A percentile compares a stretch with the other conserved stretches of the same genome.
These are phyloP conservation scores for Zootermopsis nevadensis DNA, from an alignment of 2,888 invertebrate genomes.

Conservation along the genomic window DNA sequence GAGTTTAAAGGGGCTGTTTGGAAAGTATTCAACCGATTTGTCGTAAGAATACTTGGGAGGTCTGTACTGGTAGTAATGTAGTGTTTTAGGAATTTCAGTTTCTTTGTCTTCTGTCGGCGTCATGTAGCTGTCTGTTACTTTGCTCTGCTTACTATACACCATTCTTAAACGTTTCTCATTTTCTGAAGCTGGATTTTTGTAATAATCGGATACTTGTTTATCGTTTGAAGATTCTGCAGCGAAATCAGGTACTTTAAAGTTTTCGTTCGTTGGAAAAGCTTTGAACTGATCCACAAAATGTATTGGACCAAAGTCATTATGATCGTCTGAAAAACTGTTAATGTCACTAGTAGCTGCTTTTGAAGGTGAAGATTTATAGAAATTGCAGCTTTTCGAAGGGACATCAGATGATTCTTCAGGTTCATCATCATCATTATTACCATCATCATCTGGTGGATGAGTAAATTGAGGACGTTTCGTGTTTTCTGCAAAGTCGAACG, in stretches of 20 bases:
- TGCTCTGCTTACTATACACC: neutral
- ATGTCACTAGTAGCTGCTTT: neutral
- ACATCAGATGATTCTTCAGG: neutral
- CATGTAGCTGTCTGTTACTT: constrained; percentile 2
- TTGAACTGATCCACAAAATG: constrained; percentile 36
- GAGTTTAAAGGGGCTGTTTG: neutral
- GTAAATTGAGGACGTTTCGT: neutral
- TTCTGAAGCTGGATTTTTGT: neutral
- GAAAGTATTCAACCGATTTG: constrained; percentile 11
- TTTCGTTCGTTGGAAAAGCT: neutral
- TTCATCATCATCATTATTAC: neutral
- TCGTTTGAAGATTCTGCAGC: neutral
- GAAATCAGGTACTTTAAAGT: constrained; percentile 5
- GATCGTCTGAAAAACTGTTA: neutral
- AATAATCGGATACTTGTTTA: neutral
- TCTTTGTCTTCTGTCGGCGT: neutral
- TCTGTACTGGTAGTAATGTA: constrained; percentile 21
- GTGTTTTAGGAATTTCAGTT: constrained; percentile 10
- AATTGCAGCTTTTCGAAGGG: neutral
- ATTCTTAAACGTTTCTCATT: constrained; percentile 11
- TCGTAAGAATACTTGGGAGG: constrained; percentile 9
- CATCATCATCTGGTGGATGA: neutral
- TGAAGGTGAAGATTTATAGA: neutral
- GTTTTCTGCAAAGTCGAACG: constrained; percentile 3
- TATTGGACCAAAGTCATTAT: neutral